Base-by-base conservation (phyloP, 2,888 invertebrate genomes). In the Aspidiotus rigidus region DNA sequence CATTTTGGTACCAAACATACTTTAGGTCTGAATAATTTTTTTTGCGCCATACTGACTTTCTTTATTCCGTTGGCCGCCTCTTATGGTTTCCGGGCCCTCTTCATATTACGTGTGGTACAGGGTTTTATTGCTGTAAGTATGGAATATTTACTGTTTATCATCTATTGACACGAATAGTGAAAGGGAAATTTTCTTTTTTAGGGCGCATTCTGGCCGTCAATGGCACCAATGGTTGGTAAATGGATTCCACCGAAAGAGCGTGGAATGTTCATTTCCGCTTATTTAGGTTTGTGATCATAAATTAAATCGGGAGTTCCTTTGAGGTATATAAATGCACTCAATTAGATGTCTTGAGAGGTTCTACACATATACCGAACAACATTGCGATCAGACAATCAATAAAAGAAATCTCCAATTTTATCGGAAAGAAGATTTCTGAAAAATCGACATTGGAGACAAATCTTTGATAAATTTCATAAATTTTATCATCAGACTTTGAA, bases 221-320 rank as follows among this genome's bases (percentile, higher is more conserved):
- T 89, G 87, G 88, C 90, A 76, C 81, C 86, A 39, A 81, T 91
- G 80, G 86, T 88, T 72, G 87, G 88, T 0, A 83, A 85, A 74
- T 91, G 91, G 91, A 88, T 90, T 64, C 90, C 90, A 13, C 87
- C 88, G 0, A 81, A 87, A 72, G 91, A 92, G 76, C 82, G 90
- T 69, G 86, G 88, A 74, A 86, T 84, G 77, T 85, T 85, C 72
- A 83, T 86, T 5, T 84, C 84, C 42, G 81, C 85, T 56, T 84
- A 84, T 74, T 75, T 84, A 72, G 84, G 84, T 77, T 76, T 77
- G 75, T 72, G 13, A 40, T 39, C 41, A 13, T 16, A 5, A 28
- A 28, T 28, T 28, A 5, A 28, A 28, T 28, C 28, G 28, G 28
- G 28, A 28, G 28, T 28, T 3, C 28, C 5, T 28, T 28, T 28